Percentiles rank a stretch among this genome's conserved stretches.
phyloP scores from a whole-genome alignment of 2,113 vertebrate species.

The Chloropsis cyanopogon region DNA sequence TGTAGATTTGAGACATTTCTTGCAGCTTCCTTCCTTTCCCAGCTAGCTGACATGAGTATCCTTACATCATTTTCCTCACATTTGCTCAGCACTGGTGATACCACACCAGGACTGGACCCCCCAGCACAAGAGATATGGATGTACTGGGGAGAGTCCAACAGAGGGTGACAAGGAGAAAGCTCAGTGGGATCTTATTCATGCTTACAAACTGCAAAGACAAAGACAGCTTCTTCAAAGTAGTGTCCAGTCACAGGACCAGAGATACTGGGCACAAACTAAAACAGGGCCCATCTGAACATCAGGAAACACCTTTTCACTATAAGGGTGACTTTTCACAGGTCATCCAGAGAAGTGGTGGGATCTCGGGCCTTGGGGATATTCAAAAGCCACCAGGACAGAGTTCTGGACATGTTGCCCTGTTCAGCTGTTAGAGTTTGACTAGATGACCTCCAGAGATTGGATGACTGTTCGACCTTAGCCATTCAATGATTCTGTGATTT shows the following conservation, averaged over 20 bases:
- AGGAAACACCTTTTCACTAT: background rate
- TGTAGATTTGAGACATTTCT: background rate
- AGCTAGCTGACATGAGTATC: background rate
- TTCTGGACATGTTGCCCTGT: rapidly evolving
- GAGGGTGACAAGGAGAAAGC: background rate
- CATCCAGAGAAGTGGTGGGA: background rate
- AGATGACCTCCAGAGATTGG: background rate
- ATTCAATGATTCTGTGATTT: background rate
- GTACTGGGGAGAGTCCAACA: background rate
- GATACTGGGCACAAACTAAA: background rate
- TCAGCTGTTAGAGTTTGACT: background rate
- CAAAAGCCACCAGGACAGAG: background rate
- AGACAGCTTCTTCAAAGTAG: background rate
- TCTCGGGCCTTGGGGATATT: background rate
- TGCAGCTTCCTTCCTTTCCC: background rate
- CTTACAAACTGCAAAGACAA: background rate
- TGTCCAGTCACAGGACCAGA: background rate
- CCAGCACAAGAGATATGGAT: background rate
- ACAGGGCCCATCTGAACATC: background rate
- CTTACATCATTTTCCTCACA: background rate
- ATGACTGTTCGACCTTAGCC: background rate
- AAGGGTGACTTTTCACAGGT: background rate
- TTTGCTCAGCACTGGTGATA: background rate
- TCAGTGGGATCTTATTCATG: background rate
- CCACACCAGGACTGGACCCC: background rate